Evolutionary conservation across 2,113 vertebrate genomes (phyloP), one percentile per base, ranked within the genome.

Genomic region (Grammomys surdaster): DNA sequence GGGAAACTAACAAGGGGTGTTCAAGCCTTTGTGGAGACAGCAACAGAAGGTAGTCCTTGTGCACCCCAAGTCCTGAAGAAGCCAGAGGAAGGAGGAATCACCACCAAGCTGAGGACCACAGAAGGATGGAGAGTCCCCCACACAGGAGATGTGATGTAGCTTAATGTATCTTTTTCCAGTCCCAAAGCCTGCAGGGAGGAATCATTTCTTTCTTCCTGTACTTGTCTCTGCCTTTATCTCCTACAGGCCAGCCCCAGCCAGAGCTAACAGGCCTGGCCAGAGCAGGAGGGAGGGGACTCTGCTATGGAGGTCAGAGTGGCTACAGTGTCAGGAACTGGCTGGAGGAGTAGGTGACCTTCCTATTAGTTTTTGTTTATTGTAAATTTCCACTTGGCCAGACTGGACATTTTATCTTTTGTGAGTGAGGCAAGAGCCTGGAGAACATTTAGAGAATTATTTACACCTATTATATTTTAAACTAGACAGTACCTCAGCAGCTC

Each of bases 351-450:
- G 58, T 85, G 63, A 88, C 48, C 69, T 67, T 88, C 54, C 36
- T 69, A 54, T 70, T 88, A 72, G 67, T 72, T 87, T 90, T 56
- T 70, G 63, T 89, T 94, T 73, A 46, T 90, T 33, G 58, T 93
- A 90, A 88, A 92, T 96, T 90, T 94, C 80, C 92, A 93, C 48
- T 93, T 96, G 65, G 72, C 22, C 88, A 80, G 46, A 84, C 86
- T 67, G 80, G 82, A 82, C 72, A 89, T 63, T 90, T 80, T 75
- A 89, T 94, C 65, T 40, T 88, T 43, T 95, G 78, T 88, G 48
- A 88, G 75, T 40, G 60, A 90, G 33, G 77, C 26, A 46, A 76
- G 40, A 76, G 33, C 17, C 73, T 87, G 84, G 67, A 91, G 88
- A 82, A 69, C 94, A 54, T 36, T 70, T 88, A 72, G 46, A 54